phyloP scores from a whole-genome alignment of 2,888 invertebrate species.

The Malthinus flaveolus region DNA sequence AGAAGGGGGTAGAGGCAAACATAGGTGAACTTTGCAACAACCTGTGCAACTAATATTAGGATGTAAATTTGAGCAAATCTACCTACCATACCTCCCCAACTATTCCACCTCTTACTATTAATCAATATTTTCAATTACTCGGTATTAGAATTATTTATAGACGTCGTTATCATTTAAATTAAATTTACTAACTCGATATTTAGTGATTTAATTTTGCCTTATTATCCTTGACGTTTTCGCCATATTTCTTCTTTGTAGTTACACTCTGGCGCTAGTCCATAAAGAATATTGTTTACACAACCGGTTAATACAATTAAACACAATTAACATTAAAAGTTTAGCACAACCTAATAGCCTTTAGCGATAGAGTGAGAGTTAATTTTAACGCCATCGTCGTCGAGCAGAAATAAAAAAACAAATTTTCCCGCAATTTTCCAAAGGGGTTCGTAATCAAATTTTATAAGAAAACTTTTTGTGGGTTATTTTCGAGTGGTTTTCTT shows the following conservation, averaged over 20 bases:
- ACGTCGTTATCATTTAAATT: conserved; percentile 3
- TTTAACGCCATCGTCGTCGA: not conserved
- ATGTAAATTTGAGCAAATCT: too few species aligned
- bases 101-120: too few species aligned
- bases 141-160: not conserved
- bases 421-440: too few species aligned
- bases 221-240: conserved; percentile 15
- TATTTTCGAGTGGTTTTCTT: too few species aligned
- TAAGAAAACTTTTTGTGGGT: too few species aligned
- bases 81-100: too few species aligned
- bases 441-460: too few species aligned
- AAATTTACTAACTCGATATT: conserved; percentile 16
- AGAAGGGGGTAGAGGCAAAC: too few species aligned
- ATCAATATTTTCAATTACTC: not conserved
- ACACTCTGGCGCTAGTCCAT: conserved; percentile 19
- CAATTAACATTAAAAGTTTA: conserved; percentile 26
- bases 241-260: conserved; percentile 20
- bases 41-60: too few species aligned
- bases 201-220: conserved; percentile 25
- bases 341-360: conserved; percentile 11
- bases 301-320: conserved; percentile 27
- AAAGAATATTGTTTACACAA: conserved; percentile 26
- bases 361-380: not conserved
- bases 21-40: too few species aligned
- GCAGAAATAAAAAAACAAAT: too few species aligned